Base-by-base conservation (phyloP, 30 jellyfish, hydroid and myxozoan species). In the Hydractinia symbiolongicarpus region DNA sequence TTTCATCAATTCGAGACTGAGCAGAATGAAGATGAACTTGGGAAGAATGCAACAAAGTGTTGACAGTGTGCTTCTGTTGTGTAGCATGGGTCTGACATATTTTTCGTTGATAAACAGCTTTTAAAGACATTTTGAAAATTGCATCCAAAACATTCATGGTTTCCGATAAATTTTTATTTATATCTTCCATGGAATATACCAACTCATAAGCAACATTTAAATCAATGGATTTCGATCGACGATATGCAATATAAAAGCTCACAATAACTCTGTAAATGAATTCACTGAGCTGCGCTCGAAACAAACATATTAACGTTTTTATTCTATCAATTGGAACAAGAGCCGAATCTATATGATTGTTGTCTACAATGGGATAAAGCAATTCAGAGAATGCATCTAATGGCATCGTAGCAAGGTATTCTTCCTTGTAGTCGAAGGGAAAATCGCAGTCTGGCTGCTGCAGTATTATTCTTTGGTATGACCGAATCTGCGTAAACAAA, bases 201-300 rank as follows among this genome's bases (percentile, higher is more conserved):
- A 30, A 30, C 44, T 30, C 44, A 30, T 30, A 2, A 30, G 44
- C 44, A 30, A 30, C 44, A 0, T 30, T 30, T 30, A 30, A 30
- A 30, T 30, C 44, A 30, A 30, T 30, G 44, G 44, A 30, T 30
- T 30, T 30, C 44, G 44, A 30, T 30, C 40, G 40, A 64, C 74
- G 16, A 30, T 64, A 64, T 6, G 74, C 19, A 9, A 64, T 44
- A 64, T 64, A 64, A 44, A 64, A 64, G 19, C 52, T n/a, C 40
- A 64, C 74, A 64, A 51, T 64, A 64, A 64, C 66, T 74, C 54
- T 74, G 66, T 74, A 74, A 50, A 77, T 76, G 9, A 77, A 77
- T 55, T 77, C 85, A 55, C 85, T 77, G 55, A 77, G 40, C 40
- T 17, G 19, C 19, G 54, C 52, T 55, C 85, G 85, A 61, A 54